Conservation (phyloP, 1,140 invertebrate species). For the Calosoma granatense region DNA sequence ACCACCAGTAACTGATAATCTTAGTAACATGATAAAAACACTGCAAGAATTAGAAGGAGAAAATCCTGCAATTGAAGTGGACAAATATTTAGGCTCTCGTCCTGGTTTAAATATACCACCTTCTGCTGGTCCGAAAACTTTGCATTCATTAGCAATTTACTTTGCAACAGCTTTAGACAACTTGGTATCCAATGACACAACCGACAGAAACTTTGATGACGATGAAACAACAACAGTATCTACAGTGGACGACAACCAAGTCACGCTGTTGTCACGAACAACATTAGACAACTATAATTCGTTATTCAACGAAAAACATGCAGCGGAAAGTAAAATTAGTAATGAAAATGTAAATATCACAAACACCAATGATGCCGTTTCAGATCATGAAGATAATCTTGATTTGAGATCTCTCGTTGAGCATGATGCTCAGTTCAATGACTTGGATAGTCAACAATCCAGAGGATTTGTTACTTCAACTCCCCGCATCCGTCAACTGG, state of each 20-base stretch:
- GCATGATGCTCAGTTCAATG: conserved; percentile 29
- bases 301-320: conserved; percentile 33
- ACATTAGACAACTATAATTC: conserved; percentile 48
- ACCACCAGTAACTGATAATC: conserved; percentile 22
- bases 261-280: conserved; percentile 42
- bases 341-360: too few species aligned
- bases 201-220: conserved; percentile 19
- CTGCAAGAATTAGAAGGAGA: conserved; percentile 24
- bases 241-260: conserved; percentile 30
- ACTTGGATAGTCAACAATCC: conserved; percentile 49
- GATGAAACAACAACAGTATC: conserved; percentile 32
- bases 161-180: conserved; percentile 60
- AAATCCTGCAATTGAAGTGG: conserved; percentile 11
- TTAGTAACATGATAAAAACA: conserved; percentile 27
- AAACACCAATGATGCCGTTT: conserved; percentile 20
- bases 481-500: conserved; percentile 61
- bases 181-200: conserved; percentile 37
- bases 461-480: conserved; percentile 38
- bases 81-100: conserved; percentile 25
- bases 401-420: conserved; percentile 25
- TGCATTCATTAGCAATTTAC: conserved; percentile 66
- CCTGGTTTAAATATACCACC: conserved; percentile 52
- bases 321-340: background rate
- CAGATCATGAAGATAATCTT: conserved; percentile 31
- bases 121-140: conserved; percentile 59